Base-by-base conservation (phyloP, 2,797 vertebrate species). In the Botia kubotai region DNA sequence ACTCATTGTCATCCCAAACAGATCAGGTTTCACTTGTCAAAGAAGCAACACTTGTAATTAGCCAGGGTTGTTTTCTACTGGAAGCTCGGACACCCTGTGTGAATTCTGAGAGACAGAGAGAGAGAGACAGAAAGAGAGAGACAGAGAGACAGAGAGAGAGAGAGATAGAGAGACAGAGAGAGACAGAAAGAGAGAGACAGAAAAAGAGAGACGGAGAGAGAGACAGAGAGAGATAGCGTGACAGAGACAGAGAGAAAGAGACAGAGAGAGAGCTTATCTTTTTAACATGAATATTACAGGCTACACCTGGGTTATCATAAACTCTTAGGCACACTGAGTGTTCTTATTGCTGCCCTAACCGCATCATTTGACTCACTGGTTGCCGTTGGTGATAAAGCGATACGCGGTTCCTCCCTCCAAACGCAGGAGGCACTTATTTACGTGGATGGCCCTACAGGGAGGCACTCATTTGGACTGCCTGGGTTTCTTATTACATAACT, bases 11-110 rank as follows among this genome's bases (percentile, higher is more conserved):
- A 92, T 91, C 89, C 78, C 57, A 69, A 87, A 90, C 75, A 85
- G 91, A 93, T 94, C 91, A 84, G 80, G 88, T 94, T 94, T 94
- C 93, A 92, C 84, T 87, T 87, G 88, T 80, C 90, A 87, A 90
- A 84, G 78, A 66, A 85, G 81, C 89, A 80, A 85, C 81, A 55
- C 82, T 88, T 84, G 87, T 91, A 89, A 92, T 91, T 89, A 91
- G 88, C 88, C 79, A 82, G 83, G 86, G 82, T 33, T 46, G 10
- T 87, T 87, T 82, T 36, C 50, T 72, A 74, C 17, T 43, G 57
- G 10, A 46, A 50, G 16, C 7, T 73, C 62, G 43, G 26, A 50
- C 4, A 50, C 2, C 29, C 5, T n/a, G 33, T 75, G 43, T 52
- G 17, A 60, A 48, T 63, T 50, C 16, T 75, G 23, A n/a, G 33